These are phyloP conservation scores for Luehdorfia chinensis DNA, from an alignment of 1,140 invertebrate genomes.

Conservation along the genomic window DNA sequence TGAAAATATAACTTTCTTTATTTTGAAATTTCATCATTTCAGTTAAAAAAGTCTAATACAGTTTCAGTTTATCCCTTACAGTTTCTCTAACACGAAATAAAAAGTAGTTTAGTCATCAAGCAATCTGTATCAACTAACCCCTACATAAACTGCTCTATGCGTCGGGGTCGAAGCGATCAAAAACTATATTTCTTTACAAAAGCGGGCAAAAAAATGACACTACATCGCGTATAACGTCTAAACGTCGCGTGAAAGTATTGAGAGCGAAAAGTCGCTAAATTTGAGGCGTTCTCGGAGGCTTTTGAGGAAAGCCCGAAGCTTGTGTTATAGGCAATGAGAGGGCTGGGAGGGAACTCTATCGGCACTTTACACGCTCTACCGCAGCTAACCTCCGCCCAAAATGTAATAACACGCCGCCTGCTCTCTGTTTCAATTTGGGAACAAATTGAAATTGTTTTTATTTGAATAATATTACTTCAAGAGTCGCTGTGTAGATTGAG, in stretches of 20 bases:
- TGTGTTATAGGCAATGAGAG: slow-evolving; percentile 71
- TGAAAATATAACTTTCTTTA: too few species aligned
- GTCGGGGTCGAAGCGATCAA: slow-evolving; percentile 23
- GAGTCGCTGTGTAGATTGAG: slow-evolving; percentile 36
- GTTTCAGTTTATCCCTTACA: too few species aligned
- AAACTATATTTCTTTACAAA: slow-evolving; percentile 36
- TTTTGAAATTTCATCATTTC: too few species aligned
- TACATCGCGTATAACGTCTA: slow-evolving; percentile 37
- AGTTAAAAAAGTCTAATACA: too few species aligned
- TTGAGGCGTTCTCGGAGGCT: slow-evolving; percentile 67
- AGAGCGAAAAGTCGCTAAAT: slow-evolving; percentile 73
- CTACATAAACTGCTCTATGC: too few species aligned
- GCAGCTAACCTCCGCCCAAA: slow-evolving; percentile 70
- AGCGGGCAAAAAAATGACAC: slow-evolving; percentile 6
- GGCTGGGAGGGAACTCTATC: slow-evolving; percentile 65
- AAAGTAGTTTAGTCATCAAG: too few species aligned
- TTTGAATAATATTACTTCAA: slow-evolving; percentile 71
- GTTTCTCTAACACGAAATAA: too few species aligned
- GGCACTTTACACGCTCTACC: slow-evolving; percentile 74
- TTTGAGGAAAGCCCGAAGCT: slow-evolving; percentile 70
- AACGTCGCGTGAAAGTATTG: slow-evolving; percentile 68
- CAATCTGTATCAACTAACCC: too few species aligned
- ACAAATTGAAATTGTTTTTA: slow-evolving; percentile 77
- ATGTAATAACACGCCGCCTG: slow-evolving; percentile 67
- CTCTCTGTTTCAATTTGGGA: slow-evolving; percentile 74